Conservation (phyloP, 2,888 invertebrate genomes). For the Gymnosoma rotundatum region DNA sequence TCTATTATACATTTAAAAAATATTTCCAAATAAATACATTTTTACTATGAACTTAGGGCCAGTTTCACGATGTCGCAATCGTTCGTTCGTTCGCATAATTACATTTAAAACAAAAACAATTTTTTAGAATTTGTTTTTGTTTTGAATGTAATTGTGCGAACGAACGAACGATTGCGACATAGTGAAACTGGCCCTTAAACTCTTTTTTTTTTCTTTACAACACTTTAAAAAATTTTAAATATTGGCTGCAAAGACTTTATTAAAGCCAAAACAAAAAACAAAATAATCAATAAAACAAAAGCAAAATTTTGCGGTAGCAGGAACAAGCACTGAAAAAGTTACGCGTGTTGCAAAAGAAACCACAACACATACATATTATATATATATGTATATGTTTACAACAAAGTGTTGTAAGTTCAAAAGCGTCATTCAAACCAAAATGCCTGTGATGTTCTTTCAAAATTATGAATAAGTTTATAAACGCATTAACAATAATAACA, state of each 20-base stretch:
- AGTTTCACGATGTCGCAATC: too few species aligned
- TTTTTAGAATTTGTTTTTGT: too few species aligned
- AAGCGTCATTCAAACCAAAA: conserved; percentile 33
- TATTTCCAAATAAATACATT: too few species aligned
- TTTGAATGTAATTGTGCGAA: too few species aligned
- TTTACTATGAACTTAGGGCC: too few species aligned
- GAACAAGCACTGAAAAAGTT: neutral
- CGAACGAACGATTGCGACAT: too few species aligned
- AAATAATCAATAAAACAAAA: conserved; percentile 8
- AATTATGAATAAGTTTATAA: conserved; percentile 32
- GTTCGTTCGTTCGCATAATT: too few species aligned
- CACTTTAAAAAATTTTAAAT: conserved; percentile 27
- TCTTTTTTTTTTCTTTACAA: too few species aligned
- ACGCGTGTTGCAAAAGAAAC: neutral
- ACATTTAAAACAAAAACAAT: too few species aligned
- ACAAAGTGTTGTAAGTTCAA: conserved; percentile 32
- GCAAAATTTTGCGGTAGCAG: neutral
- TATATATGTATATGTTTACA: neutral
- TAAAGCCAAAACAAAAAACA: conserved; percentile 3
- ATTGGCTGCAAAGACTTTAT: conserved; percentile 50
- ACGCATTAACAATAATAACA: conserved; percentile 11
- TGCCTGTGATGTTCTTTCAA: conserved; percentile 52
- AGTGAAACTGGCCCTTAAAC: too few species aligned
- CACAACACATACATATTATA: too few species aligned
- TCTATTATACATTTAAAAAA: too few species aligned